These are phyloP conservation scores for Gonatopus flavifemur DNA, from an alignment of 1,140 invertebrate species.

Conservation along the genomic window DNA sequence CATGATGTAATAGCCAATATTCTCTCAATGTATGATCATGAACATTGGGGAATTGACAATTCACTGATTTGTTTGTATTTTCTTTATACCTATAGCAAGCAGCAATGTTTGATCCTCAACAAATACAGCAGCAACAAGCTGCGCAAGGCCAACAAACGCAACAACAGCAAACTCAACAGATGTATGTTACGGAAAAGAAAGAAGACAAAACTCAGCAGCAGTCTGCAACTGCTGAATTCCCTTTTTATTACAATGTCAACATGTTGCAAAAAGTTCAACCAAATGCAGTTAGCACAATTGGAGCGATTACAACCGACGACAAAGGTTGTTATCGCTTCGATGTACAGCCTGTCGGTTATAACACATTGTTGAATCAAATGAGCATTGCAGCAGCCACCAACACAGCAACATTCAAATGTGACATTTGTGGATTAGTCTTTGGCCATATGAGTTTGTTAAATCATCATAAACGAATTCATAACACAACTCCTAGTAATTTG, in stretches of 20 bases:
- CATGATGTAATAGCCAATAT: too few species aligned
- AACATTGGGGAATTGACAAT: too few species aligned
- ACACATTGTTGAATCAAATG: slow-evolving; percentile 62
- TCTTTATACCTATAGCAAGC: slow-evolving; percentile 35
- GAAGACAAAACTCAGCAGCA: slow-evolving; percentile 55
- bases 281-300: slow-evolving; percentile 54
- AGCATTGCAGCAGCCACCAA: slow-evolving; percentile 66
- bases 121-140: slow-evolving; percentile 57
- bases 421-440: slow-evolving; percentile 81
- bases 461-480: slow-evolving; percentile 80
- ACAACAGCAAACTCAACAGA: slow-evolving; percentile 55
- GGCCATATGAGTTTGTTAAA: slow-evolving; percentile 75
- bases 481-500: slow-evolving; percentile 58
- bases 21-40: too few species aligned
- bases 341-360: slow-evolving; percentile 62
- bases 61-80: slow-evolving; percentile 4
- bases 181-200: slow-evolving; percentile 55
- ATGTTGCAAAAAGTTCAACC: slow-evolving; percentile 60
- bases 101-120: slow-evolving; percentile 56
- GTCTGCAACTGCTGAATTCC: slow-evolving; percentile 55
- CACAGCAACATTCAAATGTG: slow-evolving; percentile 82
- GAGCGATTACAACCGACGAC: slow-evolving; percentile 56
- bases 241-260: slow-evolving; percentile 62
- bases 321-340: slow-evolving; percentile 62
- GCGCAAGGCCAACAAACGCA: slow-evolving; percentile 52